Evolutionary conservation across 2,888 invertebrate species (phyloP).

Genomic region (Mayetiola destructor): DNA sequence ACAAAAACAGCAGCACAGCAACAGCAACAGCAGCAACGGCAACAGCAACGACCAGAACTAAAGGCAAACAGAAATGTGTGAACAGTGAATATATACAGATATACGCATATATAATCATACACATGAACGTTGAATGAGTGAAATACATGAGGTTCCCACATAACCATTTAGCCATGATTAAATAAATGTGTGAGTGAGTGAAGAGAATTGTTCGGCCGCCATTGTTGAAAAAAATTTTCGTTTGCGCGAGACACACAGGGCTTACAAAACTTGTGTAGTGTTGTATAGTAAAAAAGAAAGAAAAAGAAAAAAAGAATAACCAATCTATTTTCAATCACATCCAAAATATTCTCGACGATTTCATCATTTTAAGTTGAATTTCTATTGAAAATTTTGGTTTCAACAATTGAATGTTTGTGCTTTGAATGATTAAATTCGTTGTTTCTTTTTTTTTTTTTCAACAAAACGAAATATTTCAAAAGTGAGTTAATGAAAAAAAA

Average conservation of each 20-base stretch:
- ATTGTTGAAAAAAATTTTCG: conserved; percentile 8
- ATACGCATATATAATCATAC: no score
- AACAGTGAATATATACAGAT: no score
- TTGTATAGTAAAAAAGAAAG: not conserved
- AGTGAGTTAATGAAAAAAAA: not conserved
- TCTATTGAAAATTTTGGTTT: not conserved
- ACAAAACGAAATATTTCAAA: not conserved
- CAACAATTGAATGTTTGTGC: not conserved
- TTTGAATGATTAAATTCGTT: no score
- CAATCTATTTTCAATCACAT: no score
- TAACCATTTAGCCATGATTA: no score
- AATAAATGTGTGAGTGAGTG: no score
- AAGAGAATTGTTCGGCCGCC: conserved; percentile 8
- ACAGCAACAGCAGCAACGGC: not conserved
- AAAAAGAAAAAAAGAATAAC: no score
- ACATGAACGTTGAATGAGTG: no score
- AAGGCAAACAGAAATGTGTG: no score
- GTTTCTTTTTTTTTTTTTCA: no score
- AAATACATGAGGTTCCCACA: no score
- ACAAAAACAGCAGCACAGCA: not conserved
- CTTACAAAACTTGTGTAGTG: not conserved
- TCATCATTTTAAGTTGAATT: not conserved
- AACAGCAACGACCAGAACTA: no score
- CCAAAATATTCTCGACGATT: not conserved
- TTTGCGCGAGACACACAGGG: conserved; percentile 3